Evolutionary conservation across 2,113 vertebrate species (phyloP).

Genomic region (Mellivora capensis): DNA sequence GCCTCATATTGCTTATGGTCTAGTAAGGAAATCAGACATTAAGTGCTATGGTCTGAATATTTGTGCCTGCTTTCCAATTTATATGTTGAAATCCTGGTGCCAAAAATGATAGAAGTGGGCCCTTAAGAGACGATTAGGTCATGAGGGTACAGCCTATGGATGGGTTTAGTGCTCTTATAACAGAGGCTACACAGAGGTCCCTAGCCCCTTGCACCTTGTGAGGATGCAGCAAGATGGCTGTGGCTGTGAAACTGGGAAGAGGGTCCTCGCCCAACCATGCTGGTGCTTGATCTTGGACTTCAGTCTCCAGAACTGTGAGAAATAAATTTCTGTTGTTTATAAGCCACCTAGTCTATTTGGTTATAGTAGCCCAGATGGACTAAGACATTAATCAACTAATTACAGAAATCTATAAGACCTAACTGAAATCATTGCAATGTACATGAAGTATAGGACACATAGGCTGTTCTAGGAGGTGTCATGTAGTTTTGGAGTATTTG

Average conservation of each 20-base stretch:
- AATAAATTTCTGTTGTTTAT: not conserved
- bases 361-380: not conserved
- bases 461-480: not conserved
- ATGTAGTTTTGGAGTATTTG: not conserved
- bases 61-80: not conserved
- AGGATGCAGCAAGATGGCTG: not conserved
- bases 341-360: not conserved
- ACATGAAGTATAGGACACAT: not conserved
- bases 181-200: not conserved
- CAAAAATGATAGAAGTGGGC: not conserved
- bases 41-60: not conserved
- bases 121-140: not conserved
- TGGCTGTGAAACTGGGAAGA: not conserved
- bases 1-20: not conserved
- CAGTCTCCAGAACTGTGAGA: not conserved
- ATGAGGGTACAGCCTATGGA: not conserved
- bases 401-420: not conserved
- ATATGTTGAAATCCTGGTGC: not conserved
- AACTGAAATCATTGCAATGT: not conserved
- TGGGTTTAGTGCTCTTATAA: not conserved
- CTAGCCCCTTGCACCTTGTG: not conserved
- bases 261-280: not conserved
- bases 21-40: not conserved
- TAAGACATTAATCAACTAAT: not conserved
- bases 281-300: not conserved